phyloP scores from a whole-genome alignment of 2,888 invertebrate species.

The Melieria crassipennis region DNA sequence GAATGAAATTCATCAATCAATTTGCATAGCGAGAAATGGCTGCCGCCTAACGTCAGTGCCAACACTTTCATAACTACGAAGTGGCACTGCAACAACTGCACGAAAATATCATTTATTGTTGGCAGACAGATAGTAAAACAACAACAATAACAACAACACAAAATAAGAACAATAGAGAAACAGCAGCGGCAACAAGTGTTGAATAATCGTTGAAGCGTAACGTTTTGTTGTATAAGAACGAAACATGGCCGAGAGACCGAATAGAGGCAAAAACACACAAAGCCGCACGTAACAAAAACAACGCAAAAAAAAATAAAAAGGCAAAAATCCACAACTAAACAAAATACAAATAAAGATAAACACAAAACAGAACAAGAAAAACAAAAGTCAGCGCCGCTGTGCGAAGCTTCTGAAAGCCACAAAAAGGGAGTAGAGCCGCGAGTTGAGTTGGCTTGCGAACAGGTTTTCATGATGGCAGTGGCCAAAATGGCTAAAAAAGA shows the following conservation, averaged over 20 bases:
- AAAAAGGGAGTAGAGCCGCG: neutral
- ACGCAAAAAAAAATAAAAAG: neutral
- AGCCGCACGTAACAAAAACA: slow-evolving; percentile 3
- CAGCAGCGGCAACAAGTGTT: slow-evolving; percentile 28
- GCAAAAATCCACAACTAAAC: neutral
- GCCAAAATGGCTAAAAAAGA: neutral
- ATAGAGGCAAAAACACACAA: slow-evolving; percentile 1
- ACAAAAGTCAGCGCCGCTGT: neutral
- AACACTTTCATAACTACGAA: too few species aligned
- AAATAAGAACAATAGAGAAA: too few species aligned
- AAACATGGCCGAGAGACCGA: neutral
- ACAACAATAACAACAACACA: too few species aligned
- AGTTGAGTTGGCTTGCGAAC: too few species aligned
- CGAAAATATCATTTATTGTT: too few species aligned
- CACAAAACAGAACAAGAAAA: slow-evolving; percentile 13
- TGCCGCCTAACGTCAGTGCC: too few species aligned
- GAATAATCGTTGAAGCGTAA: slow-evolving; percentile 31
- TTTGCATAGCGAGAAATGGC: too few species aligned
- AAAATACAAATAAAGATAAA: slow-evolving; percentile 12
- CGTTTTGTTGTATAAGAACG: slow-evolving; percentile 9
- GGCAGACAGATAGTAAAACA: too few species aligned
- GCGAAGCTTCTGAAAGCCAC: neutral
- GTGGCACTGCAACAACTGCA: too few species aligned
- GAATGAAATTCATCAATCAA: too few species aligned
- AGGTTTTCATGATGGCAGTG: too few species aligned